Percentiles rank a stretch among this genome's conserved stretches.
These are phyloP conservation scores for Ephydatia muelleri DNA, from an alignment of 37 sponge, comb jelly and placozoan species.

Conservation along the genomic window DNA sequence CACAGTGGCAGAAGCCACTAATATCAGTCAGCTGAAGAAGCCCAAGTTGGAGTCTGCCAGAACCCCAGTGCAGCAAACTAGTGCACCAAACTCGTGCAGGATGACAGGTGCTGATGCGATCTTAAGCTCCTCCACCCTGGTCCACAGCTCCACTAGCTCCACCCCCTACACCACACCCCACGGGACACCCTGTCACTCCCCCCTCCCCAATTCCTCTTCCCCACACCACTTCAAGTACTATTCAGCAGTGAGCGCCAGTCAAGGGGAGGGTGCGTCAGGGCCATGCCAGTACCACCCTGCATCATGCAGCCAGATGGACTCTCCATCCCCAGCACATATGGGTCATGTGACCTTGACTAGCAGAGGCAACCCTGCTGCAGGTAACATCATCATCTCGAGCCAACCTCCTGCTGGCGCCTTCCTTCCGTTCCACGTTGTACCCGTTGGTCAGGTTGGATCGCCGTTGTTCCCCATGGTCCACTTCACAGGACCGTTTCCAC, in stretches of 20 bases:
- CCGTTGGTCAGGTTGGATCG: background rate
- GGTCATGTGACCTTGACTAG: background rate
- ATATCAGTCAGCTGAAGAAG: background rate
- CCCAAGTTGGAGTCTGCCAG: background rate
- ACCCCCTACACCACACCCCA: conserved; percentile 63
- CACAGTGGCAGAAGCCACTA: background rate
- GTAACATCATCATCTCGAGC: background rate
- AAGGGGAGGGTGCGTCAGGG: background rate
- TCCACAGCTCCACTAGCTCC: conserved; percentile 29
- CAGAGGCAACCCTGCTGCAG: background rate
- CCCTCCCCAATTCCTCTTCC: conserved; percentile 43
- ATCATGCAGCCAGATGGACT: conserved; percentile 13
- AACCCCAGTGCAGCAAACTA: background rate
- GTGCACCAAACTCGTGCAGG: background rate
- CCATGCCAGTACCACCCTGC: conserved; percentile 22
- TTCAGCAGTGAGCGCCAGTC: background rate
- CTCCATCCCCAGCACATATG: background rate
- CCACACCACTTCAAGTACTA: background rate
- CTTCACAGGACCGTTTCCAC: background rate
- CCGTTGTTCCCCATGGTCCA: background rate
- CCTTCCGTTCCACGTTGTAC: conserved; percentile 3
- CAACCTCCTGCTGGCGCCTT: background rate
- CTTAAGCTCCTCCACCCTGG: background rate
- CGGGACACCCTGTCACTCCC: conserved; percentile 68
- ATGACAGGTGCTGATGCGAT: conserved; percentile 25